phyloP scores from a whole-genome alignment of 1,140 invertebrate species.

The Sycophila sp. region DNA sequence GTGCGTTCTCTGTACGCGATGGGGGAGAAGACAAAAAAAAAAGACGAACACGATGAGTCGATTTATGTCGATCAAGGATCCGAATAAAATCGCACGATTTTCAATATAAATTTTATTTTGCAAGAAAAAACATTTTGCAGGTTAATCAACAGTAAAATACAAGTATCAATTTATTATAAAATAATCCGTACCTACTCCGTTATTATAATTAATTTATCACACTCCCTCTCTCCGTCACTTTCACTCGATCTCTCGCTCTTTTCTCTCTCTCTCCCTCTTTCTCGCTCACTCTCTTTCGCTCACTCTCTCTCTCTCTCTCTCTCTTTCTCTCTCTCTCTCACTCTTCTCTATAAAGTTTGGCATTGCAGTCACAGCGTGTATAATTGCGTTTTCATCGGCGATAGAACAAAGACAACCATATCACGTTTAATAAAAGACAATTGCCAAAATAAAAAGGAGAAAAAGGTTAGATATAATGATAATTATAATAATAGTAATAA shows the following conservation, averaged over 20 bases:
- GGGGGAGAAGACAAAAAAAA: too few species aligned
- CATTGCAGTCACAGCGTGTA: slow-evolving; percentile 39
- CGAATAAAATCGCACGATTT: slow-evolving; percentile 35
- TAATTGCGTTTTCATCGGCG: slow-evolving; percentile 35
- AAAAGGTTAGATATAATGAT: slow-evolving; percentile 28
- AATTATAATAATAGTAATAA: too few species aligned
- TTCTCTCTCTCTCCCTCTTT: not conserved
- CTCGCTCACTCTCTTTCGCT: slow-evolving; percentile 11
- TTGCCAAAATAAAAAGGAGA: slow-evolving; percentile 21
- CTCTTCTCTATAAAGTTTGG: slow-evolving; percentile 35
- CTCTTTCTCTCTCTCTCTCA: slow-evolving; percentile 5
- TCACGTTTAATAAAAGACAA: slow-evolving; percentile 25
- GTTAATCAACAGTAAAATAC: slow-evolving; percentile 43
- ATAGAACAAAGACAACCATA: slow-evolving; percentile 32
- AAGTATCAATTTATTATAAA: slow-evolving; percentile 41
- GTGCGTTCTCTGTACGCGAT: too few species aligned
- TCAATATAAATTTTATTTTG: slow-evolving; percentile 42
- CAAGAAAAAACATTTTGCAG: slow-evolving; percentile 43
- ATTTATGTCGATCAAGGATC: too few species aligned
- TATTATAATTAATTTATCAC: slow-evolving; percentile 40
- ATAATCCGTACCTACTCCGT: slow-evolving; percentile 39
- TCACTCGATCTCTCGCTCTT: slow-evolving; percentile 13
- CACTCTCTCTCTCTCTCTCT: not conserved
- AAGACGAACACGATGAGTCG: too few species aligned
- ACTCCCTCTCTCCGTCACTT: not conserved